These are phyloP conservation scores for Agrochola macilenta DNA, from an alignment of 2,888 invertebrate species.

Conservation along the genomic window DNA sequence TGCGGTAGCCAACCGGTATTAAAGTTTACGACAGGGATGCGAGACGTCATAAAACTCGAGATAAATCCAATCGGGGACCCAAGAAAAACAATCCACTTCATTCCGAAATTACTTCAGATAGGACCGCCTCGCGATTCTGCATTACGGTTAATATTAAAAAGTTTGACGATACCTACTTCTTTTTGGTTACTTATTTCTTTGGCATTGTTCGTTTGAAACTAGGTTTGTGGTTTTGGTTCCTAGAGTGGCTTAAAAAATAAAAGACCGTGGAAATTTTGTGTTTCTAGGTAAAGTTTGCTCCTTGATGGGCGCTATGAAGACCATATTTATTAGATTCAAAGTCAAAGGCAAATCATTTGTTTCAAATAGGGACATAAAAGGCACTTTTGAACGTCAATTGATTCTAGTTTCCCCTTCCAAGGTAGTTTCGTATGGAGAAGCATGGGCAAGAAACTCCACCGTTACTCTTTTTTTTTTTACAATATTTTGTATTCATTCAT, in stretches of 20 bases:
- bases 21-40: conserved; percentile 89
- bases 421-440: no score
- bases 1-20: conserved; percentile 85
- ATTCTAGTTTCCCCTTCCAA: no score
- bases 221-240: background rate
- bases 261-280: background rate
- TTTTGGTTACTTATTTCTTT: conserved; percentile 25
- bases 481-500: no score
- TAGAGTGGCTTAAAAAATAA: background rate
- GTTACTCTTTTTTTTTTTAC: no score
- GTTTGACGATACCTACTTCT: conserved; percentile 39
- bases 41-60: conserved; percentile 88
- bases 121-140: conserved; percentile 69
- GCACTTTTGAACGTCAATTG: no score
- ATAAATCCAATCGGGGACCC: conserved; percentile 88
- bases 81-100: conserved; percentile 88
- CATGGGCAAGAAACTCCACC: no score
- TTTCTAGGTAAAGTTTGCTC: no score
- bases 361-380: no score
- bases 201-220: background rate
- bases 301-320: background rate
- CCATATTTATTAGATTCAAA: background rate
- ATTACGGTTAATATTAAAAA: conserved; percentile 73
- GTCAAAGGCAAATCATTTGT: no score
- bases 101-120: conserved; percentile 79